A percentile compares a stretch with the other conserved stretches of the same genome.
These are phyloP conservation scores for Indicator maculatus DNA, from an alignment of 2,113 vertebrate genomes.

Conservation along the genomic window DNA sequence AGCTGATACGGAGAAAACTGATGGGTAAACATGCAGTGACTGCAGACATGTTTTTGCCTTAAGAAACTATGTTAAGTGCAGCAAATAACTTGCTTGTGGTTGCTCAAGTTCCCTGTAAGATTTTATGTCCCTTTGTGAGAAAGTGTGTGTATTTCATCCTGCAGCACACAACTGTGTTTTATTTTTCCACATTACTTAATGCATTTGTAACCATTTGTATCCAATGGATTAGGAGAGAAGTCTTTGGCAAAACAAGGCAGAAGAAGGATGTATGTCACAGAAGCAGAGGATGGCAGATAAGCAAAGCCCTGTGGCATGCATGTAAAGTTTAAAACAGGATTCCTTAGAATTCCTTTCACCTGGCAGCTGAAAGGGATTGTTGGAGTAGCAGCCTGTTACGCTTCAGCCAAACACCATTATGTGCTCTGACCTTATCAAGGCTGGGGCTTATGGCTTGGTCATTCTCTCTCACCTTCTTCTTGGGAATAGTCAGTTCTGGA, in stretches of 20 bases:
- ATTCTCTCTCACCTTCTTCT: not conserved
- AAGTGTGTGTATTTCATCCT: not conserved
- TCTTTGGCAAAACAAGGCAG: not conserved
- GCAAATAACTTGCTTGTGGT: not conserved
- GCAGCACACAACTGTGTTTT: not conserved
- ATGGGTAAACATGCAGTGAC: not conserved
- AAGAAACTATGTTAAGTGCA: not conserved
- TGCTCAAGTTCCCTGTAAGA: not conserved
- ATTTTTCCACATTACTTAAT: not conserved
- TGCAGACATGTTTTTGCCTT: not conserved
- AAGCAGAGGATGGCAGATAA: not conserved
- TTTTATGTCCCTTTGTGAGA: not conserved
- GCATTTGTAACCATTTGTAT: not conserved
- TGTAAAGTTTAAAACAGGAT: not conserved
- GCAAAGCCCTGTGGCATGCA: not conserved
- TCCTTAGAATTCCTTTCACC: not conserved
- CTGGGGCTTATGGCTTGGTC: rapidly evolving
- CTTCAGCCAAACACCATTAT: not conserved
- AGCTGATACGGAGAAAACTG: not conserved
- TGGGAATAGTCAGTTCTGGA: not conserved
- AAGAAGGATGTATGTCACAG: not conserved
- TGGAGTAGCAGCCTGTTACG: not conserved
- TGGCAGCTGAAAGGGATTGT: rapidly evolving
- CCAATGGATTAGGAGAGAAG: not conserved
- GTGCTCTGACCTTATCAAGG: not conserved